phyloP scores from a whole-genome alignment of 2,888 invertebrate genomes.

The Brachyptera putata region DNA sequence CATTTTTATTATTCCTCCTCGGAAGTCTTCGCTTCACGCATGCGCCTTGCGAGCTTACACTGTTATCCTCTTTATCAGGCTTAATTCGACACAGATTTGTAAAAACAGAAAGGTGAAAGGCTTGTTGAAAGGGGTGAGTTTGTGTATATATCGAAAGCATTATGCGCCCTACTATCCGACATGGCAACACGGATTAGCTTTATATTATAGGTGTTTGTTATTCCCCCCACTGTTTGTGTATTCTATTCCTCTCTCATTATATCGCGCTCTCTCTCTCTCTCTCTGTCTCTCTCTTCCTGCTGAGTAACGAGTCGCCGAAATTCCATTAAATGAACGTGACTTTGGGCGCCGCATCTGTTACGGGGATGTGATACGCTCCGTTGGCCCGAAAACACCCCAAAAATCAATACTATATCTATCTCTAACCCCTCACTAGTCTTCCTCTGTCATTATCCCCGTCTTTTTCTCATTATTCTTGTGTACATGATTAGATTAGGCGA shows the following conservation, averaged over 20 bases:
- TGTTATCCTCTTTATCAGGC: too few species aligned
- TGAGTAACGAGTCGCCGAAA: conserved; percentile 32
- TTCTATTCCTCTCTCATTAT: conserved; percentile 23
- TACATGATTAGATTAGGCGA: conserved; percentile 19
- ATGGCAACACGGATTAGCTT: conserved; percentile 16
- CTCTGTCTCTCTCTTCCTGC: conserved; percentile 15
- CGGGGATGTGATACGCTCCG: conserved; percentile 24
- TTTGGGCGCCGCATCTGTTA: conserved; percentile 30
- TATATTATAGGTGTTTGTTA: conserved; percentile 21
- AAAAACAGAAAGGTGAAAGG: too few species aligned
- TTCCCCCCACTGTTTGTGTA: conserved; percentile 25
- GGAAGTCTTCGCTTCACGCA: too few species aligned
- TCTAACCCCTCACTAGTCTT: conserved; percentile 19
- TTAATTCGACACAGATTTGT: too few species aligned
- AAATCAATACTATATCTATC: conserved; percentile 27
- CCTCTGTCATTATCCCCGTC: conserved; percentile 25
- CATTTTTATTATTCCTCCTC: too few species aligned
- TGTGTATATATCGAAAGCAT: neutral
- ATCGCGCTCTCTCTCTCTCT: conserved; percentile 11
- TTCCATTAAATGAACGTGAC: conserved; percentile 34
- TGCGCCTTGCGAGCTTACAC: too few species aligned
- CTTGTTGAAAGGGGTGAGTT: too few species aligned
- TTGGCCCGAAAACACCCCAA: conserved; percentile 20
- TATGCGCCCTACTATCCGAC: neutral
- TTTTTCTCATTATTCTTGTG: conserved; percentile 18